phyloP scores from a whole-genome alignment of 1,140 invertebrate genomes.

The Schmidtea mediterranea region DNA sequence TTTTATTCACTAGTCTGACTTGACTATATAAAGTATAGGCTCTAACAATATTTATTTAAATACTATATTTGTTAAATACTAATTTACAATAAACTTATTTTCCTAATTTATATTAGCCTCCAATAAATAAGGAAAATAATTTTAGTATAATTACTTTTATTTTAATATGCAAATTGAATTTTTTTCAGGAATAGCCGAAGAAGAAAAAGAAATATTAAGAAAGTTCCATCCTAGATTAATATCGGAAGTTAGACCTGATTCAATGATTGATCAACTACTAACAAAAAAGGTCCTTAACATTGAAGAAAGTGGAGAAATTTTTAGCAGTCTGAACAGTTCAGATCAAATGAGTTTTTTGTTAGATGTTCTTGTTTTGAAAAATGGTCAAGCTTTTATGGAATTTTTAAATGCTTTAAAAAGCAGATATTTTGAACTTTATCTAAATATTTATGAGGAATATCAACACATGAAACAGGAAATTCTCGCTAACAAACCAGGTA shows the following conservation, averaged over 20 bases:
- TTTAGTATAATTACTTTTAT: no score
- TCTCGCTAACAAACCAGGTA: constrained; percentile 1
- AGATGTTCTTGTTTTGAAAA: background rate
- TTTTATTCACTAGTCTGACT: no score
- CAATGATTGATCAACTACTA: background rate
- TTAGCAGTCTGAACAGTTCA: background rate
- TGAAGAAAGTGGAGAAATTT: background rate
- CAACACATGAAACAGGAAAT: background rate
- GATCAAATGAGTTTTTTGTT: background rate
- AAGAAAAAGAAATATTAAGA: background rate
- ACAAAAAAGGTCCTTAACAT: background rate
- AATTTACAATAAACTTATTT: no score
- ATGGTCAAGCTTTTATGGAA: background rate
- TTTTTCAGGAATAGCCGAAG: no score
- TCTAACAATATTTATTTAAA: no score
- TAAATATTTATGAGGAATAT: background rate
- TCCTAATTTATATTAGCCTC: no score
- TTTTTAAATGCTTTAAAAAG: background rate
- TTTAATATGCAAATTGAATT: no score
- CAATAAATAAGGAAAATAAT: no score
- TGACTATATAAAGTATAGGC: no score
- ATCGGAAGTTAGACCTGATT: background rate
- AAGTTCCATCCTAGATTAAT: background rate
- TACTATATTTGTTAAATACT: no score
- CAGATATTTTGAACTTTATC: background rate